Percentiles rank a stretch among this genome's conserved stretches.
phyloP scores from a whole-genome alignment of 1,140 invertebrate species.

The Drosophila funebris region DNA sequence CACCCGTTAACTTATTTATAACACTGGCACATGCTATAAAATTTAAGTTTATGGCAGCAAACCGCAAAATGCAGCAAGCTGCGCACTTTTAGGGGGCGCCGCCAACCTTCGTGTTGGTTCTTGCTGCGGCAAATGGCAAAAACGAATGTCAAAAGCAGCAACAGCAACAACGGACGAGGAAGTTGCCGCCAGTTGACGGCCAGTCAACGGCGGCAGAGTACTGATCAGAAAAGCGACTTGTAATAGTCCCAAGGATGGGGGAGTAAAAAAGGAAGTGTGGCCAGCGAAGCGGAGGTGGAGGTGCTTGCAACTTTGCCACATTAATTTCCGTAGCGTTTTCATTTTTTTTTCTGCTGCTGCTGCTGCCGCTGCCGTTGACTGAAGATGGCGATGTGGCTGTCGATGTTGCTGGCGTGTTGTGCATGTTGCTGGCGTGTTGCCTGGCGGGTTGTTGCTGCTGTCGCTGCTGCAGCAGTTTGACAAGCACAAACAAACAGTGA shows the following conservation, averaged over 20 bases:
- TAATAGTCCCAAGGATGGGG: not conserved
- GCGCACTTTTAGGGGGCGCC: not conserved
- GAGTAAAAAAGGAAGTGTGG: not conserved
- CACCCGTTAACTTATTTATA: constrained; percentile 68
- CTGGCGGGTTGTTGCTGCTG: constrained; percentile 18
- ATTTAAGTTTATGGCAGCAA: constrained; percentile 68
- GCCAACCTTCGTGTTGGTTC: not conserved
- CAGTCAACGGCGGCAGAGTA: too few species aligned
- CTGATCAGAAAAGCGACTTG: not conserved
- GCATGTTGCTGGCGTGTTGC: constrained; percentile 52
- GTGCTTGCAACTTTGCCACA: constrained; percentile 66
- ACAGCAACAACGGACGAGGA: constrained; percentile 35
- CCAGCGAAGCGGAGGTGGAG: not conserved
- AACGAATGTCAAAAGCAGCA: constrained; percentile 56
- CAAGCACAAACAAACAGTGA: constrained; percentile 73
- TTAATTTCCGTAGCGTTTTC: constrained; percentile 63
- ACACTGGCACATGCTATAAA: constrained; percentile 65
- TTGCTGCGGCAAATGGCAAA: not conserved
- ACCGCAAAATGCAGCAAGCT: constrained; percentile 56
- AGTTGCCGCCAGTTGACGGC: constrained; percentile 36
- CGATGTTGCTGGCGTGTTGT: constrained; percentile 46
- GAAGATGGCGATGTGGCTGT: constrained; percentile 53
- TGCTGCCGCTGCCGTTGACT: constrained; percentile 43
- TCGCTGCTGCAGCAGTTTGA: constrained; percentile 45
- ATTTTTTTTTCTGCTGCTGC: constrained; percentile 17